phyloP scores from a whole-genome alignment of 2,113 vertebrate species.

The Orientallactaga bullata region DNA sequence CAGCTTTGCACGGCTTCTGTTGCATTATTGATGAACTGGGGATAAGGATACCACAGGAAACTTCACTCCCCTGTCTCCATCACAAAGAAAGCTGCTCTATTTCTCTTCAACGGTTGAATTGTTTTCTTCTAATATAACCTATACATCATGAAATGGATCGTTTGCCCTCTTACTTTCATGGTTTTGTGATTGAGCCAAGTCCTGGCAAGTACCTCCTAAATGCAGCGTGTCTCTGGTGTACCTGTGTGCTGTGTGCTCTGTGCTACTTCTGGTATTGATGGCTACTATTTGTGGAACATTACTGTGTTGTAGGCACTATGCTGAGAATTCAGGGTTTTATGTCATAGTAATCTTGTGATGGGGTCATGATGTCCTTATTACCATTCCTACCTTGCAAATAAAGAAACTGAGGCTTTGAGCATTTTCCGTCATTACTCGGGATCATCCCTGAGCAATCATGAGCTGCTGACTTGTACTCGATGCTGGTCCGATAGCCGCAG shows the following conservation, averaged over 20 bases:
- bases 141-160: slow-evolving; percentile 4
- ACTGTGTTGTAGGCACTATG: not conserved
- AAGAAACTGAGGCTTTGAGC: not conserved
- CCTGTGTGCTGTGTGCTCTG: not conserved
- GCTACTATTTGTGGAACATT: not conserved
- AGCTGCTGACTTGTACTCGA: not conserved
- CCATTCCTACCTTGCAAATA: not conserved
- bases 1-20: not conserved
- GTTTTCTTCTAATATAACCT: slow-evolving; percentile 16
- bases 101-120: not conserved
- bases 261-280: not conserved
- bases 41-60: not conserved
- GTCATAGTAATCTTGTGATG: not conserved
- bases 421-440: not conserved
- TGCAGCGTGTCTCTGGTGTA: not conserved
- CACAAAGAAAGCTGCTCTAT: accelerated
- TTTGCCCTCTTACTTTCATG: not conserved
- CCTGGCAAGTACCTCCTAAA: not conserved
- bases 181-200: slow-evolving; percentile 31
- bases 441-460: not conserved
- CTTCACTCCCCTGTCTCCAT: not conserved
- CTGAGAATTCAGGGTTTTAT: not conserved
- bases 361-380: not conserved
- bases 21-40: not conserved
- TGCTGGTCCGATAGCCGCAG: not conserved